Conservation (phyloP, 2,888 invertebrate species). For the Caenorhabditis parvicauda region DNA sequence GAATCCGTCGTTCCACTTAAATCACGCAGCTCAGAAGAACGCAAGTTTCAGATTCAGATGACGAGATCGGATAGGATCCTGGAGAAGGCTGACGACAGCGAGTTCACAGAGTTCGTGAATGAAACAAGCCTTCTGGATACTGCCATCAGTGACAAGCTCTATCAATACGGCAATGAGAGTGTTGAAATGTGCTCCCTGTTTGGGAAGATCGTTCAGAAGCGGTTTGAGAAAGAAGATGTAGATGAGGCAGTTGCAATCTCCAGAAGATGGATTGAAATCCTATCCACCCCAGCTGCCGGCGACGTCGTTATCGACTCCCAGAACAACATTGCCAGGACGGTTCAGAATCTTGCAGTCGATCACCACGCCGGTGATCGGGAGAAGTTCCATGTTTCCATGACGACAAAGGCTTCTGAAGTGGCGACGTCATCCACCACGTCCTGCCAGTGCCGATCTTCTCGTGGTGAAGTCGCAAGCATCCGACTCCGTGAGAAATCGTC, state of each 20-base stretch:
- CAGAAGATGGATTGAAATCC: slow-evolving; percentile 38
- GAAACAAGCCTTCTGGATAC: slow-evolving; percentile 20
- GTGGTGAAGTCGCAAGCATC: slow-evolving; percentile 20
- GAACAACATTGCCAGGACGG: neutral
- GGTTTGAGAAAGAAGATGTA: slow-evolving; percentile 34
- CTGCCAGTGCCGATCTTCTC: slow-evolving; percentile 7
- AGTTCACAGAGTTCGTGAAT: slow-evolving; percentile 23
- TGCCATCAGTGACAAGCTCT: slow-evolving; percentile 17
- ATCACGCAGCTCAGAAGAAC: slow-evolving; percentile 31
- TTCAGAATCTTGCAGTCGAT: neutral
- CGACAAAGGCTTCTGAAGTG: slow-evolving; percentile 15
- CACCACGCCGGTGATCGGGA: slow-evolving; percentile 4
- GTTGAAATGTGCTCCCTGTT: slow-evolving; percentile 37
- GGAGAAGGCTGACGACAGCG: slow-evolving; percentile 25
- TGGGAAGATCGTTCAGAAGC: slow-evolving; percentile 39
- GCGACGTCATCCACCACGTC: slow-evolving; percentile 12
- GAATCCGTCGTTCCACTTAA: slow-evolving; percentile 6
- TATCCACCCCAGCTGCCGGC: slow-evolving; percentile 25
- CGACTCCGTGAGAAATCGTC: slow-evolving; percentile 29
- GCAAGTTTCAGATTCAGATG: slow-evolving; percentile 36
- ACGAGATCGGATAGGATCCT: slow-evolving; percentile 32
- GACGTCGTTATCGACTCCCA: slow-evolving; percentile 10
- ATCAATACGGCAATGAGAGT: slow-evolving; percentile 37
- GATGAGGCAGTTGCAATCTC: slow-evolving; percentile 23
- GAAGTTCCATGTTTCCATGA: slow-evolving; percentile 15